A percentile compares a stretch with the other conserved stretches of the same genome.
phyloP scores from a whole-genome alignment of 2,797 vertebrate genomes.

The Coendou prehensilis region DNA sequence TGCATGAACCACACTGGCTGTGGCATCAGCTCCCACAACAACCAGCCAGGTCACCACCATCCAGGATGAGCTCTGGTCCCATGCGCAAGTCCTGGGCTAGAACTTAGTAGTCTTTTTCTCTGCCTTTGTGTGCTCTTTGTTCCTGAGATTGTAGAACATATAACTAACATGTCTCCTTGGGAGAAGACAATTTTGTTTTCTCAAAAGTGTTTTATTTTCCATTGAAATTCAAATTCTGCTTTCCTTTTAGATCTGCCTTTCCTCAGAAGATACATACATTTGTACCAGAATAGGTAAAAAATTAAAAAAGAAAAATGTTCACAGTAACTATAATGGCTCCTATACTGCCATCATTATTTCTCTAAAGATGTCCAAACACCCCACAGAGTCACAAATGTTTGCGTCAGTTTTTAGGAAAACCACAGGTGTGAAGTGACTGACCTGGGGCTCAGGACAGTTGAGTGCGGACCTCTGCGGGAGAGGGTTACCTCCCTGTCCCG shows the following conservation, averaged over 20 bases:
- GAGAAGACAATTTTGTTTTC: not conserved
- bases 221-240: not conserved
- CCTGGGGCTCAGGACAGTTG: accelerated
- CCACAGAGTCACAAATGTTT: not conserved
- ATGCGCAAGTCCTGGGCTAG: not conserved
- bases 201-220: not conserved
- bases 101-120: not conserved
- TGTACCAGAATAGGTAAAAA: not conserved
- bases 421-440: no score
- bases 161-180: not conserved
- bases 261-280: not conserved
- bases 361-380: not conserved
- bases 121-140: not conserved
- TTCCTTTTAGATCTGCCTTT: slow-evolving; percentile 24
- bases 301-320: not conserved
- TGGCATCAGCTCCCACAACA: not conserved
- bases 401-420: not conserved
- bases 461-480: not conserved
- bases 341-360: not conserved
- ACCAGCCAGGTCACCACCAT: accelerated
- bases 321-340: not conserved
- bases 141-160: not conserved
- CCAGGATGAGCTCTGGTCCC: not conserved
- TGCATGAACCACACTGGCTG: not conserved
- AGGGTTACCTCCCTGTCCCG: not conserved